Evolutionary conservation across 1,140 invertebrate species (phyloP), one percentile per base, ranked within the genome.

Genomic region (Plectus sambesii): DNA sequence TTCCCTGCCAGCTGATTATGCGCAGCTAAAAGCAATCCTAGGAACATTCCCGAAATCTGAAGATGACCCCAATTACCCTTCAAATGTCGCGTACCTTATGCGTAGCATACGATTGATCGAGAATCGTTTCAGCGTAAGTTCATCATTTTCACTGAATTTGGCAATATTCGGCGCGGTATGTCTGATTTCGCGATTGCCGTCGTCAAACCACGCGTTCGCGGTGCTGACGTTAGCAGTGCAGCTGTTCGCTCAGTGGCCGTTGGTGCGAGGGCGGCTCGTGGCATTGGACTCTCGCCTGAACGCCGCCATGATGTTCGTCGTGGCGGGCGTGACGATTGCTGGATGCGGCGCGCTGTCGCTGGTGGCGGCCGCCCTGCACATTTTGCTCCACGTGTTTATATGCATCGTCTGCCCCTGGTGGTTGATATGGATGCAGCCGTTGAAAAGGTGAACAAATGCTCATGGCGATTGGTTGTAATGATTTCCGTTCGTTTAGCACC

Each of bases 161-260:
- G 87, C 84, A 0, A 80, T 92, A 41, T 93, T 93, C 74, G 84
- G 82, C 0, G 84, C 87, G 1, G 81, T 97, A 19, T 96, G 89
- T 75, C 72, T 97, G 40, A 85, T 89, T 0, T 97, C 92, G 0
- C 76, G 92, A 61, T 69, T 97, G 3, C 75, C 82, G 0, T 82
- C 82, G 0, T 77, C 84, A 0, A 80, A 81, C 58, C 82, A 92
- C 62, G 84, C 85, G 0, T 93, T 93, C 73, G 80, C 86, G 12
- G 30, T 33, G 12, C 17, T 33, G 52, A 63, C 15, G 40, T 77
- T 84, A 54, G 81, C 87, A 0, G 83, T 87, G 1, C 78, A 84
- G 59, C 76, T 83, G 55, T 96, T 96, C 74, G 85, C 87, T 0
- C 70, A 94, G 8, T 83, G 84, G 63, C 88, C 89, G 5, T 77